These are phyloP conservation scores for Chelonoidis abingdonii DNA, from an alignment of 2,113 vertebrate genomes.

Conservation along the genomic window DNA sequence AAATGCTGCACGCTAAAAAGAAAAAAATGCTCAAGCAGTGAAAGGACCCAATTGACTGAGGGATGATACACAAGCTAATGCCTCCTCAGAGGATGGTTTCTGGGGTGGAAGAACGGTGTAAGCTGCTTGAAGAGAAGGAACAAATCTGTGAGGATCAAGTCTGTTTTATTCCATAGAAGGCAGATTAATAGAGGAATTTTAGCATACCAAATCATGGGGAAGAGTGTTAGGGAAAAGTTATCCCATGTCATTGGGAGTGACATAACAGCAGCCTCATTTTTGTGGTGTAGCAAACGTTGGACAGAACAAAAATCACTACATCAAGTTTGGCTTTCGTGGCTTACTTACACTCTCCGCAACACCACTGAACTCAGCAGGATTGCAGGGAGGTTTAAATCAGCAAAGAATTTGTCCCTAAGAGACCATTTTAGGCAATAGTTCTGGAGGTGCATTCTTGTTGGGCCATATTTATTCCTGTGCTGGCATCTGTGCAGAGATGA, in stretches of 20 bases:
- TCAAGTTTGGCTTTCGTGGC: not conserved
- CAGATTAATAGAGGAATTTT: not conserved
- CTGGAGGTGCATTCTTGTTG: not conserved
- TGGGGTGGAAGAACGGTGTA: not conserved
- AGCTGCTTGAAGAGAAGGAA: not conserved
- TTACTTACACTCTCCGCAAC: not conserved
- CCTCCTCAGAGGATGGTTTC: not conserved
- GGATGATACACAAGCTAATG: not conserved
- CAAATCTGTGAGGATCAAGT: not conserved
- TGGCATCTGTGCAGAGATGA: not conserved
- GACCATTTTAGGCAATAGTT: not conserved
- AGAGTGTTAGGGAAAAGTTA: not conserved
- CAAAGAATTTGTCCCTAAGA: not conserved
- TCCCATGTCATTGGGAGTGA: not conserved
- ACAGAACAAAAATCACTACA: not conserved
- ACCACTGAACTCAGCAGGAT: not conserved
- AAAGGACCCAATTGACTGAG: not conserved
- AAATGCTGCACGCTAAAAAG: not conserved
- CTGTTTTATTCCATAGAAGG: not conserved
- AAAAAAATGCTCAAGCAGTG: not conserved
- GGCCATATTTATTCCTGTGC: not conserved
- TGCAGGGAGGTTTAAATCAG: not conserved
- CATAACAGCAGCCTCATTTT: not conserved
- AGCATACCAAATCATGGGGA: not conserved
- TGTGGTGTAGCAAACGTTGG: not conserved